Conservation (phyloP, 1,140 invertebrate species). For the Philotrypesis tridentata region DNA sequence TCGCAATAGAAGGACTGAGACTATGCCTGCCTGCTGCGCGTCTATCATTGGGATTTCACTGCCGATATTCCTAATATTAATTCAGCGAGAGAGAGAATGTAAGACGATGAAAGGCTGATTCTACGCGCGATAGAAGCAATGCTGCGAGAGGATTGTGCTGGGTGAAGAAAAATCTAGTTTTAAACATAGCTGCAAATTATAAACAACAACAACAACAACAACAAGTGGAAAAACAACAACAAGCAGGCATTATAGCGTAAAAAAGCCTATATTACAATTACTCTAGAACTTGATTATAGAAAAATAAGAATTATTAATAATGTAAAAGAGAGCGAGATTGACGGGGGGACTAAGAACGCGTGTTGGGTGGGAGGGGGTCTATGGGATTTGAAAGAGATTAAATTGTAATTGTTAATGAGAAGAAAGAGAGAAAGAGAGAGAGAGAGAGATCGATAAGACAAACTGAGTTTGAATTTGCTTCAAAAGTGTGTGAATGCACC, state of each 20-base stretch:
- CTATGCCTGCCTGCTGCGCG: conserved; percentile 62
- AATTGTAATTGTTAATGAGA: conserved; percentile 55
- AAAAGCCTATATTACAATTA: conserved; percentile 63
- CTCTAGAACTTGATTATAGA: conserved; percentile 54
- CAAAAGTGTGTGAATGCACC: conserved; percentile 41
- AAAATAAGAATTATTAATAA: conserved; percentile 47
- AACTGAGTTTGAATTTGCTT: conserved; percentile 32
- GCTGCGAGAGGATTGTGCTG: background rate
- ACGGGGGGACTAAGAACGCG: conserved; percentile 22
- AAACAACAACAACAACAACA: conserved; percentile 31
- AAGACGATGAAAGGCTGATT: conserved; percentile 50
- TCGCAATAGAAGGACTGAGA: conserved; percentile 54
- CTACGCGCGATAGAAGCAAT: conserved; percentile 40
- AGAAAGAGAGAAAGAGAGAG: conserved; percentile 30
- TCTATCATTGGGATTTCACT: conserved; percentile 75
- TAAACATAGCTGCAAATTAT: conserved; percentile 38
- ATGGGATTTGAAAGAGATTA: conserved; percentile 53
- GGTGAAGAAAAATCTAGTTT: conserved; percentile 36
- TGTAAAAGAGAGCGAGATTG: conserved; percentile 47
- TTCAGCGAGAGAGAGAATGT: conserved; percentile 59
- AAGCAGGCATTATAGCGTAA: conserved; percentile 60
- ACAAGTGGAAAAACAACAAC: conserved; percentile 35
- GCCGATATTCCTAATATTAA: conserved; percentile 75
- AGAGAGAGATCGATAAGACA: conserved; percentile 37
- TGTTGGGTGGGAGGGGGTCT: background rate